phyloP scores from a whole-genome alignment of 1,140 invertebrate genomes.

The Pseudomyrmex concolor region DNA sequence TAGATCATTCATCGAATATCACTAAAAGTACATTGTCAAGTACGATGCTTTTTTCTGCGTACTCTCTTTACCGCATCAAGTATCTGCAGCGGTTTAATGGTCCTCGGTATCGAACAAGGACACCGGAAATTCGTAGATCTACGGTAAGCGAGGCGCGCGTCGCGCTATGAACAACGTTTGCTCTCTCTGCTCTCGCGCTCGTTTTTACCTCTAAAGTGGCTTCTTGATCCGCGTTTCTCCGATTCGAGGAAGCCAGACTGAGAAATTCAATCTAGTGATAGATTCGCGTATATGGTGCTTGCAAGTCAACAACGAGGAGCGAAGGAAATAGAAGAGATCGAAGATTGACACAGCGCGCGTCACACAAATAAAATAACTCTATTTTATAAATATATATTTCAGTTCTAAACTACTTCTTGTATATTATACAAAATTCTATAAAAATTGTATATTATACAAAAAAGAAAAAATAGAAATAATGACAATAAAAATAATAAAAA shows the following conservation, averaged over 20 bases:
- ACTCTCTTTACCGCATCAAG: not conserved
- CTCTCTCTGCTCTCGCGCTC: constrained; percentile 12
- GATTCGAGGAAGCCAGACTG: constrained; percentile 29
- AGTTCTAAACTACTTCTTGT: not conserved
- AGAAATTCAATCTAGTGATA: constrained; percentile 67
- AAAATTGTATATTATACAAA: not conserved
- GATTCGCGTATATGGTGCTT: constrained; percentile 63
- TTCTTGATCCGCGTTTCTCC: constrained; percentile 52
- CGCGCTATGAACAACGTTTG: constrained; percentile 45
- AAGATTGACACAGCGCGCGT: not conserved
- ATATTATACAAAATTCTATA: not conserved
- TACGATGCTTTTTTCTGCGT: not conserved
- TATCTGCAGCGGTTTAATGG: not conserved
- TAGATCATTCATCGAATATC: constrained; percentile 11
- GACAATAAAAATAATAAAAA: not conserved
- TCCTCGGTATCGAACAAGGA: constrained; percentile 29
- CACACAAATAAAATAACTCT: constrained; percentile 3
- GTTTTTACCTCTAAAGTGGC: constrained; percentile 25
- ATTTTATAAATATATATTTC: not conserved
- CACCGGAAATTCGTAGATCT: constrained; percentile 39
- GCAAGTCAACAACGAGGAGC: constrained; percentile 31
- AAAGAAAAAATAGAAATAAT: not conserved
- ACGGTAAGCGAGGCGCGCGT: not conserved
- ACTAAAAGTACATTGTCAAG: constrained; percentile 2
- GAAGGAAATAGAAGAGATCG: constrained; percentile 18